phyloP scores from a whole-genome alignment of 2,113 vertebrate genomes.

The Urocolius indicus region DNA sequence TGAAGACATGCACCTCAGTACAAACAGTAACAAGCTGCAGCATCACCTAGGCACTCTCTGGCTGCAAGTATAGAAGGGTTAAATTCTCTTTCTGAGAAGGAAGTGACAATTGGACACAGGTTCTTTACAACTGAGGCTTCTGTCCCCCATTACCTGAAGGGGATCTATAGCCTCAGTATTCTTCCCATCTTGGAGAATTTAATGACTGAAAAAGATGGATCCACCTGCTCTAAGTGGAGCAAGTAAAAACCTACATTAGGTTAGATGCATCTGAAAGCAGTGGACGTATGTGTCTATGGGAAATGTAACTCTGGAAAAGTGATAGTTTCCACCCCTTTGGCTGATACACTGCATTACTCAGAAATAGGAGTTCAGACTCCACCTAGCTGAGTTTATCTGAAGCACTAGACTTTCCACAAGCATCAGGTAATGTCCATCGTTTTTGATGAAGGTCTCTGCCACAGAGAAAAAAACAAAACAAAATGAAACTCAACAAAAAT shows the following conservation, averaged over 20 bases:
- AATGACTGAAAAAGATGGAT: not conserved
- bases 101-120: not conserved
- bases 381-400: not conserved
- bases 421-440: not conserved
- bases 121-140: not conserved
- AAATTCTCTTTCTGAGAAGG: not conserved
- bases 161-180: not conserved
- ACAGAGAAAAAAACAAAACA: not conserved
- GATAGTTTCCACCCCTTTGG: not conserved
- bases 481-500: not conserved
- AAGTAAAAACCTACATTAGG: not conserved
- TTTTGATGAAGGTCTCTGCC: not conserved
- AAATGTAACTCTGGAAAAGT: not conserved
- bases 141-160: fast-evolving
- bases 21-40: not conserved
- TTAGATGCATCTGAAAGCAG: not conserved
- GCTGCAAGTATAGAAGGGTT: not conserved
- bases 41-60: not conserved
- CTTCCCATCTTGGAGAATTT: not conserved
- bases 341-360: not conserved
- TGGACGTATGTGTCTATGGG: fast-evolving
- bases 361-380: not conserved
- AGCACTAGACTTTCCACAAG: not conserved
- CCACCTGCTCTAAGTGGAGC: not conserved
- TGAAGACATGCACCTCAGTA: not conserved